Conservation (phyloP, 2,113 vertebrate genomes). For the Thamnophis sirtalis region DNA sequence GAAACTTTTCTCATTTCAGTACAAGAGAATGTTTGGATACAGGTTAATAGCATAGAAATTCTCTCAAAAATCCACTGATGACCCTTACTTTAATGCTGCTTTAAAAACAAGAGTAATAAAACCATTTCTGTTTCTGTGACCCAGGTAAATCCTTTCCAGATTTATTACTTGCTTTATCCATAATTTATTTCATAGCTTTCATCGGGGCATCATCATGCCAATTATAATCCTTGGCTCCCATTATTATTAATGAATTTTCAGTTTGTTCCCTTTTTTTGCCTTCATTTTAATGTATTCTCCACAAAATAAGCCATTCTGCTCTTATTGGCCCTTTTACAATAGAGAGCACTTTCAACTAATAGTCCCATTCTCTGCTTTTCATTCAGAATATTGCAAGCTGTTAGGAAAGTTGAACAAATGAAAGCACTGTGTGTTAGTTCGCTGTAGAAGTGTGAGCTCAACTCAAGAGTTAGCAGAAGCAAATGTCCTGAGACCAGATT, state of each 20-base stretch:
- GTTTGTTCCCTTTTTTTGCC: neutral
- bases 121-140: neutral
- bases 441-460: neutral
- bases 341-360: neutral
- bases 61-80: neutral
- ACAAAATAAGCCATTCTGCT: neutral
- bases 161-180: neutral
- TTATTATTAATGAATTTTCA: neutral
- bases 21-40: neutral
- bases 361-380: neutral
- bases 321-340: neutral
- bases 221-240: neutral
- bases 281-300: neutral
- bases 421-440: neutral
- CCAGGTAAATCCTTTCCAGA: neutral
- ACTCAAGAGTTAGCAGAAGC: neutral
- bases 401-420: neutral
- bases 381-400: neutral
- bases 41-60: neutral
- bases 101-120: neutral
- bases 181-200: neutral
- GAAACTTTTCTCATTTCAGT: neutral
- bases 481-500: neutral
- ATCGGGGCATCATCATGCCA: neutral
- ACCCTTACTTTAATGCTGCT: neutral